A percentile compares a stretch with the other conserved stretches of the same genome.
Evolutionary conservation across 2,113 vertebrate genomes (phyloP).

Genomic region (Peromyscus californicus): DNA sequence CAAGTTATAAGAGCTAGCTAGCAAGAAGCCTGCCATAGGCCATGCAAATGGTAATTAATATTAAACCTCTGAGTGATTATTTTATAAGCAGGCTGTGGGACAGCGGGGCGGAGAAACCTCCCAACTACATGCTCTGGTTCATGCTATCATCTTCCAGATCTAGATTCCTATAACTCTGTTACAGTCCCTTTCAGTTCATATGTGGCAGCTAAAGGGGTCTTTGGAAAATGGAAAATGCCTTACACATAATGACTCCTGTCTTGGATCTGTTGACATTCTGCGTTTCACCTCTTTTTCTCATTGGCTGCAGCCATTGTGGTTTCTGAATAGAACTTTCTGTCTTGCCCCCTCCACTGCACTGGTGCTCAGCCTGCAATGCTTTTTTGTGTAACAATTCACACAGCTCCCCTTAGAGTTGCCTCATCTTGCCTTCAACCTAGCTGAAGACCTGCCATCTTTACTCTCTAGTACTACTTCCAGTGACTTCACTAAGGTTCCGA

Average conservation of each 20-base stretch:
- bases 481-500: background rate
- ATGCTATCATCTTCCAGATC: background rate
- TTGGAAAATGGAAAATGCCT: background rate
- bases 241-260: background rate
- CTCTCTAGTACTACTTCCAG: background rate
- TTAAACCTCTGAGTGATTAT: no score
- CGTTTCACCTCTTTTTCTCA: background rate
- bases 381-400: rapidly evolving
- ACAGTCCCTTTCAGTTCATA: no score
- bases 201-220: background rate
- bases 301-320: background rate
- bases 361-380: no score
- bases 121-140: background rate
- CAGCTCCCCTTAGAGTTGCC: background rate
- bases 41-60: no score
- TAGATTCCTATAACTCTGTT: background rate
- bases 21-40: no score
- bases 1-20: no score
- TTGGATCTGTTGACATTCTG: background rate
- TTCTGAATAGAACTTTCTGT: background rate
- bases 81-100: no score
- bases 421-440: background rate
- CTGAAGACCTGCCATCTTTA: background rate
- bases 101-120: no score
- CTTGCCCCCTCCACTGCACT: background rate